Evolutionary conservation across 2,113 vertebrate genomes (phyloP), one percentile per base, ranked within the genome.

Genomic region (Lepus europaeus): DNA sequence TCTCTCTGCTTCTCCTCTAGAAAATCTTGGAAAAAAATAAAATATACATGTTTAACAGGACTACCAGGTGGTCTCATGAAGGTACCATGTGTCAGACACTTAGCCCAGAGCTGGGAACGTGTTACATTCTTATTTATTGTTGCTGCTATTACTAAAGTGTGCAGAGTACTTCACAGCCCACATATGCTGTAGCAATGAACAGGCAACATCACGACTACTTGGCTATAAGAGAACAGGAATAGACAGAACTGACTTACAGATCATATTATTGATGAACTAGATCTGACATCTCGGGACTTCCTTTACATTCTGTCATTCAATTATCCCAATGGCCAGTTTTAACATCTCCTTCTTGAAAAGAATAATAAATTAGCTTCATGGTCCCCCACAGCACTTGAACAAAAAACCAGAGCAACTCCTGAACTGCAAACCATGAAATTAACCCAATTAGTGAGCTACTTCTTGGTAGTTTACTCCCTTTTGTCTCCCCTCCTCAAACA

Each of bases 311-410:
- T 76, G 33, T 80, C n/a, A 79, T 69, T 95, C 22, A 88, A 81
- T 92, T 86, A 86, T 89, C 89, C 29, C 36, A 77, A 87, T 53
- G 27, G 70, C 13, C 11, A 84, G 4, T 63, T 86, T 87, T 61
- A 63, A 86, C 89, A 70, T 45, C 45, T 66, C 73, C 6, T 68
- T 87, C 73, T 72, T 36, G 7, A 91, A 86, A 87, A 92, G 13
- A 89, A 86, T 78, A 72, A 49, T 82, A 79, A 78, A 56, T 91
- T 91, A 82, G 53, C 56, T 82, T 89, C 33, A 94, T 11, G 11
- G 19, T 56, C 23, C 22, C 7, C 63, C 14, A 76, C 31, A 70
- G 22, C 79, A 45, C 29, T 86, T 81, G 36, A 93, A 56, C 70
- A 49, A 83, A 74, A 86, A 45, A 51, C 17, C 66, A 6, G 69